These are phyloP conservation scores for Bombus sylvicola DNA, from an alignment of 1,140 invertebrate species.

Conservation along the genomic window DNA sequence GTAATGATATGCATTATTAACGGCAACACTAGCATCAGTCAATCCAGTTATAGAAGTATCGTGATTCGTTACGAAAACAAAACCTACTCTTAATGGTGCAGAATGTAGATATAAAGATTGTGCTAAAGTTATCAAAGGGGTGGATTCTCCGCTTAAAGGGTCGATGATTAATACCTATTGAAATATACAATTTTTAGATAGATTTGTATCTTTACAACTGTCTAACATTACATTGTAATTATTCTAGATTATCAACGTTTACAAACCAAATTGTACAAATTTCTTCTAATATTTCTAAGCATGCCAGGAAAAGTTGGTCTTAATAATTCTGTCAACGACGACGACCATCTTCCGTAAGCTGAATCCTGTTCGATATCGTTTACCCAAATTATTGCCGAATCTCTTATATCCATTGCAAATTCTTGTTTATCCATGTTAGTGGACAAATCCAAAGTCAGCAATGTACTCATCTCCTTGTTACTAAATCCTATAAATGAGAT, in stretches of 20 bases:
- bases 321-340: constrained; percentile 93
- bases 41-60: constrained; percentile 85
- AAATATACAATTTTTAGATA: constrained; percentile 46
- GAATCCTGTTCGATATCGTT: constrained; percentile 97
- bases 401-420: constrained; percentile 96
- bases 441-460: constrained; percentile 91
- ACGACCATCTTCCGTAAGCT: constrained; percentile 92
- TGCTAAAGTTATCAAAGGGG: constrained; percentile 91
- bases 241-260: neutral
- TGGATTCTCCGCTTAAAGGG: constrained; percentile 88
- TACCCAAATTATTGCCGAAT: constrained; percentile 95
- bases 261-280: constrained; percentile 95
- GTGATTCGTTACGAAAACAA: constrained; percentile 91
- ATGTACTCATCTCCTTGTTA: constrained; percentile 84
- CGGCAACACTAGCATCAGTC: constrained; percentile 90
- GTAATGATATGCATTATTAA: constrained; percentile 96
- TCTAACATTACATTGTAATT: neutral
- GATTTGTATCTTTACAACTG: neutral
- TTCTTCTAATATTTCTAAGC: constrained; percentile 95
- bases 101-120: constrained; percentile 96
- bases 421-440: constrained; percentile 85
- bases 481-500: constrained; percentile 78
- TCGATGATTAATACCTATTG: constrained; percentile 93
- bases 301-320: constrained; percentile 98
- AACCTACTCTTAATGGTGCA: constrained; percentile 94